Conservation (phyloP, 1,140 invertebrate species). For the Bombus breviceps region DNA sequence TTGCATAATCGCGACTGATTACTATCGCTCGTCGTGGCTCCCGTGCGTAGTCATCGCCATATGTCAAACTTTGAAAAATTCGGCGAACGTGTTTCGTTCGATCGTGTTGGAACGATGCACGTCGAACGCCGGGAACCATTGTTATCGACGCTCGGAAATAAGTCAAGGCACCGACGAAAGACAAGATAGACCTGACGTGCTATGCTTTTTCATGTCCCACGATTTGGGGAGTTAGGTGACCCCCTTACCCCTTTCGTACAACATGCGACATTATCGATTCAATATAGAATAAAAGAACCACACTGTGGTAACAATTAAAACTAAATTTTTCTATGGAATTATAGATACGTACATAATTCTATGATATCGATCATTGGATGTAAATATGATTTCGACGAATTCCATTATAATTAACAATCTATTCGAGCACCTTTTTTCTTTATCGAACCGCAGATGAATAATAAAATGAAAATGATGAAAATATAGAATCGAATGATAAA, state of each 20-base stretch:
- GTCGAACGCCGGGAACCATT: background rate
- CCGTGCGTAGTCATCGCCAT: constrained; percentile 38
- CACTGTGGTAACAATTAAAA: background rate
- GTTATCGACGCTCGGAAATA: background rate
- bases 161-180: background rate
- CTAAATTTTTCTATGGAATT: background rate
- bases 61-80: constrained; percentile 49
- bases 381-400: background rate
- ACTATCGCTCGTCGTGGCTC: constrained; percentile 52
- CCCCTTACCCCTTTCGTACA: background rate
- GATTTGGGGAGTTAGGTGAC: too few species aligned
- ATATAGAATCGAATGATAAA: background rate
- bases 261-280: background rate
- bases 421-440: background rate
- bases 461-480: background rate
- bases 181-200: background rate
- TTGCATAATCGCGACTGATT: constrained; percentile 75
- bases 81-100: constrained; percentile 26
- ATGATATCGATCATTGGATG: background rate
- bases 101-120: background rate
- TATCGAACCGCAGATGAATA: background rate
- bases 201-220: too few species aligned
- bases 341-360: background rate
- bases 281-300: background rate
- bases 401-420: too few species aligned